Evolutionary conservation across 2,113 vertebrate species (phyloP), one percentile per base, ranked within the genome.

Genomic region (Spheniscus mendiculus): DNA sequence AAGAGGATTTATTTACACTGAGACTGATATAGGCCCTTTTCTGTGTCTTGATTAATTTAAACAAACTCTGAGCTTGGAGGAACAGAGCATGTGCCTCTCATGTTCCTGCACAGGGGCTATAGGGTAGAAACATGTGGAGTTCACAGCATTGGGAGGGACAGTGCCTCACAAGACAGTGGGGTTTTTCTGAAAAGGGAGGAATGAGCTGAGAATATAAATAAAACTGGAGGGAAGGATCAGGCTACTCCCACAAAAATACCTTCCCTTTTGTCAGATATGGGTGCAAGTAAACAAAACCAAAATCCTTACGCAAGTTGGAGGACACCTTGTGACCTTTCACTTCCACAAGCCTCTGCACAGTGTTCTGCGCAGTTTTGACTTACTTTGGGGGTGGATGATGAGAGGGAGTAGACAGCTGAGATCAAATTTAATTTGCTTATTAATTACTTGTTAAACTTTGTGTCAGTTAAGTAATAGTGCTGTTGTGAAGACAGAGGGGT

Each of bases 1-100:
- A 50, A 67, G 53, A 87, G 53, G 66, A 53, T n/a, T 88, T 94
- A 95, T 85, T 97, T 97, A 77, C 32, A 47, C 74, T 78, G 67
- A 55, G 85, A 18, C 55, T 74, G 63, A 87, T 90, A 66, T 0
- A 70, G 49, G 16, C 59, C n/a, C n/a, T 86, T 73, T 83, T 55
- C 45, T 83, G 12, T 30, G 59, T 78, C 47, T 81, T 89, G 67
- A 55, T 73, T 87, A 74, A 42, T 78, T 90, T 91, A 91, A 94
- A 96, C 96, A 89, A 83, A 55, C 55, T 74, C 50, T 90, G 49
- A 88, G 6, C 63, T 67, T 69, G 38, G n/a, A 83, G 76, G 52
- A 89, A 15, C 42, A 74, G 80, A 26, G 25, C 50, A 15, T 62
- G 70, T 29, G 15, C 58, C 40, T 80, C 47, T 80, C 23, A 3